phyloP scores from a whole-genome alignment of 2,888 invertebrate species.

The Stenoptilia bipunctidactyla region DNA sequence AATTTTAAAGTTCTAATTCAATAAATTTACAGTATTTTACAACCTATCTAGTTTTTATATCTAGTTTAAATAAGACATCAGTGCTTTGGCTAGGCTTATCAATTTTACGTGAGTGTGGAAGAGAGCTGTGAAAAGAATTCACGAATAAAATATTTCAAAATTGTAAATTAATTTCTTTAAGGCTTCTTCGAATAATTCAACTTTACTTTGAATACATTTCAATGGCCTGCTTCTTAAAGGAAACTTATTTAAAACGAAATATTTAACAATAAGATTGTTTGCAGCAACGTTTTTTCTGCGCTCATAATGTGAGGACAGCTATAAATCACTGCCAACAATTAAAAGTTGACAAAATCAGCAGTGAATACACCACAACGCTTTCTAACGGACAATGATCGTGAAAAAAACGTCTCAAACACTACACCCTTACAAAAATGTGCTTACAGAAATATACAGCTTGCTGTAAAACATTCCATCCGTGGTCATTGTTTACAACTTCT shows the following conservation, averaged over 20 bases:
- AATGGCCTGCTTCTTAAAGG: background rate
- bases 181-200: too few relatives aligned
- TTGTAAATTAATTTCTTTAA: too few relatives aligned
- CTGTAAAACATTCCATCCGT: conserved; percentile 37
- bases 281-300: conserved; percentile 21
- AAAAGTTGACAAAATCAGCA: conserved; percentile 27
- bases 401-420: conserved; percentile 27
- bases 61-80: conserved; percentile 44
- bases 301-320: conserved; percentile 24
- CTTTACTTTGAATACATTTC: conserved; percentile 4
- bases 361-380: conserved; percentile 31
- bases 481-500: conserved; percentile 37
- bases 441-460: conserved; percentile 43
- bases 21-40: conserved; percentile 50
- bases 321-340: conserved; percentile 55
- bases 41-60: conserved; percentile 33
- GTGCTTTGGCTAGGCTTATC: conserved; percentile 63
- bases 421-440: conserved; percentile 21
- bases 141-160: too few relatives aligned
- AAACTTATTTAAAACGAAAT: conserved; percentile 6
- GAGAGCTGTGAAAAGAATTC: conserved; percentile 6
- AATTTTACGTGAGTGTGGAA: conserved; percentile 26
- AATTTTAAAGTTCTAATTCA: conserved; percentile 24
- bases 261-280: conserved; percentile 19
- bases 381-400: conserved; percentile 32